Conservation (phyloP, 1,140 invertebrate species). For the Hirudo medicinalis region DNA sequence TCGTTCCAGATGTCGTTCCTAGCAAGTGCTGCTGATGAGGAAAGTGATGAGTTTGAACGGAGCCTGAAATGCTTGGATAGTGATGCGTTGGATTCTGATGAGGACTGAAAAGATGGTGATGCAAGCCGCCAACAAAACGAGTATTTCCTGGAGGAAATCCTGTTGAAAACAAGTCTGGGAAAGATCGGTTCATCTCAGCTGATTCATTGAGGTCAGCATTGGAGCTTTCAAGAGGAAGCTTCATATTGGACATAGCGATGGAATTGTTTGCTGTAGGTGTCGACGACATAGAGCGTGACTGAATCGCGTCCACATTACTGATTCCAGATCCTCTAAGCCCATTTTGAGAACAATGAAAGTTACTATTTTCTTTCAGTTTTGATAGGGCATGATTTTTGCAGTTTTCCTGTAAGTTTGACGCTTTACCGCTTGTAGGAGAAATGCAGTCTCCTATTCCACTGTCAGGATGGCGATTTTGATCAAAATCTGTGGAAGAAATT, state of each 20-base stretch:
- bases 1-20: background rate
- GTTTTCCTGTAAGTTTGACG: constrained; percentile 4
- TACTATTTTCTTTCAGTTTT: constrained; percentile 8
- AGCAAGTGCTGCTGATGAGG: constrained; percentile 8
- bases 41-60: background rate
- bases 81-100: background rate
- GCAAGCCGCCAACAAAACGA: background rate
- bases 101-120: background rate
- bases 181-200: no score
- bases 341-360: background rate
- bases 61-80: background rate
- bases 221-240: background rate
- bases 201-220: no score
- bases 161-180: background rate
- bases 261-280: background rate
- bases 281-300: background rate
- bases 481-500: background rate
- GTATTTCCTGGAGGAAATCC: constrained; percentile 2
- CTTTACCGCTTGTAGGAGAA: background rate
- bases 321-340: background rate
- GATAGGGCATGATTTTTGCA: background rate
- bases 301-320: background rate
- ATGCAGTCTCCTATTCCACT: constrained; percentile 4
- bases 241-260: background rate
- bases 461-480: background rate